Evolutionary conservation across 2,888 invertebrate species (phyloP).

Genomic region (Dasysyrphus tricinctus): DNA sequence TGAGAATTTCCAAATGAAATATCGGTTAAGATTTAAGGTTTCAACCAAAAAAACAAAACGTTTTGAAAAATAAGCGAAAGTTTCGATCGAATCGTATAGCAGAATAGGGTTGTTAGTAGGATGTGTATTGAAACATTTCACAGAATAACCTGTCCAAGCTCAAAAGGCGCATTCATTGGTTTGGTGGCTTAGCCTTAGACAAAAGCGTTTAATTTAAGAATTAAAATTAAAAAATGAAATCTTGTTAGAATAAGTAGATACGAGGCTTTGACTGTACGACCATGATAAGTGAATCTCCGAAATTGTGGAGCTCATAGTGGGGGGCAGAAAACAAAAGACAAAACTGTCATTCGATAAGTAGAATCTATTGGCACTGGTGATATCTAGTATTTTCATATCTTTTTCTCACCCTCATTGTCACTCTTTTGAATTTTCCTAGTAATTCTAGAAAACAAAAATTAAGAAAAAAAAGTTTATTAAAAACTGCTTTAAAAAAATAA

Average conservation of each 20-base stretch:
- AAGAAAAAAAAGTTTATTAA: background rate
- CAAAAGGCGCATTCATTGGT: too few species aligned
- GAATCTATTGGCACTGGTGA: slow-evolving; percentile 18
- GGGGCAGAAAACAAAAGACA: slow-evolving; percentile 16
- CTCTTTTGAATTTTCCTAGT: slow-evolving; percentile 1
- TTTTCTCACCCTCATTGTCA: background rate
- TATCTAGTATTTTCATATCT: slow-evolving; percentile 12
- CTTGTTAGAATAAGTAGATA: background rate
- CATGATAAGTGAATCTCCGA: background rate
- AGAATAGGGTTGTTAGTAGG: too few species aligned
- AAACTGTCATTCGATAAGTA: slow-evolving; percentile 5
- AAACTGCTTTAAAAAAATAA: slow-evolving; percentile 34
- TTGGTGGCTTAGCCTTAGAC: too few species aligned
- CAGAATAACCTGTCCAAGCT: too few species aligned
- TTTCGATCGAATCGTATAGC: too few species aligned
- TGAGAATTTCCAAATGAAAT: too few species aligned
- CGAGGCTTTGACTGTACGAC: background rate
- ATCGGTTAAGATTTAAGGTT: too few species aligned
- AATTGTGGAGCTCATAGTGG: slow-evolving; percentile 17
- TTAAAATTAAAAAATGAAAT: too few species aligned
- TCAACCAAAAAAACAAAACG: too few species aligned
- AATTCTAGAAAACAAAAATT: background rate
- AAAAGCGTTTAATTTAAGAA: too few species aligned
- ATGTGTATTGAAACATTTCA: too few species aligned
- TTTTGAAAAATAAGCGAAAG: too few species aligned